Evolutionary conservation across 30 jellyfish, hydroid and myxozoan species (phyloP).

Genomic region (Catostylus mosaicus): DNA sequence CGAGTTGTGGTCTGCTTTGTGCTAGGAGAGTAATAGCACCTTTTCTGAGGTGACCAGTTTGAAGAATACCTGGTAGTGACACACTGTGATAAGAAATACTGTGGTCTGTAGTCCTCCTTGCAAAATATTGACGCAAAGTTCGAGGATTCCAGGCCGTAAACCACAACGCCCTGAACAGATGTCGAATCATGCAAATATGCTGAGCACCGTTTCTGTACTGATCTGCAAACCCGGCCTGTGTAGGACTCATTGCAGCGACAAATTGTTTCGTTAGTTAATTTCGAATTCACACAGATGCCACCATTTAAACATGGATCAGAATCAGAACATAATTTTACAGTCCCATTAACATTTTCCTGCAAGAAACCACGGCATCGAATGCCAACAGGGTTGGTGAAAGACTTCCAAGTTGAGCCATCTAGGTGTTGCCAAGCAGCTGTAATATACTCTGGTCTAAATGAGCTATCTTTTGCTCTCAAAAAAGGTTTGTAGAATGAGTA

Average conservation of each 20-base stretch:
- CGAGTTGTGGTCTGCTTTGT: not conserved
- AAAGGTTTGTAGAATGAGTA: not conserved
- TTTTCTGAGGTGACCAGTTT: not conserved
- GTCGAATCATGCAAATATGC: not conserved
- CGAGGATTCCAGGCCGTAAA: constrained; percentile 6
- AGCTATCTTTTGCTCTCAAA: constrained; percentile 20
- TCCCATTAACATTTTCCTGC: not conserved
- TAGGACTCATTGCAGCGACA: constrained; percentile 17
- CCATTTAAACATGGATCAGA: constrained; percentile 25
- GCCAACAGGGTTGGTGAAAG: not conserved
- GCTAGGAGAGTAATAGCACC: not conserved
- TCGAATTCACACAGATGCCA: constrained; percentile 24
- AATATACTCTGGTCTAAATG: constrained; percentile 52
- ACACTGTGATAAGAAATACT: constrained; percentile 42
- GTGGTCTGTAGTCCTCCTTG: constrained; percentile 27
- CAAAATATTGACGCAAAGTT: constrained; percentile 55
- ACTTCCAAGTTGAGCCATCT: constrained; percentile 8
- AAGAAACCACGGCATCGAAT: constrained; percentile 42
- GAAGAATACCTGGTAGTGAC: not conserved
- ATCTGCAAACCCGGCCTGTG: not conserved
- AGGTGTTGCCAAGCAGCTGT: constrained; percentile 38
- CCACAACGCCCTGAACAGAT: constrained; percentile 3
- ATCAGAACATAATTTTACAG: constrained; percentile 8
- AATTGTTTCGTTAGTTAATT: constrained; percentile 27
- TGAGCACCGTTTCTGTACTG: not conserved